These are phyloP conservation scores for Aethina tumida DNA, from an alignment of 1,140 invertebrate genomes.

Conservation along the genomic window DNA sequence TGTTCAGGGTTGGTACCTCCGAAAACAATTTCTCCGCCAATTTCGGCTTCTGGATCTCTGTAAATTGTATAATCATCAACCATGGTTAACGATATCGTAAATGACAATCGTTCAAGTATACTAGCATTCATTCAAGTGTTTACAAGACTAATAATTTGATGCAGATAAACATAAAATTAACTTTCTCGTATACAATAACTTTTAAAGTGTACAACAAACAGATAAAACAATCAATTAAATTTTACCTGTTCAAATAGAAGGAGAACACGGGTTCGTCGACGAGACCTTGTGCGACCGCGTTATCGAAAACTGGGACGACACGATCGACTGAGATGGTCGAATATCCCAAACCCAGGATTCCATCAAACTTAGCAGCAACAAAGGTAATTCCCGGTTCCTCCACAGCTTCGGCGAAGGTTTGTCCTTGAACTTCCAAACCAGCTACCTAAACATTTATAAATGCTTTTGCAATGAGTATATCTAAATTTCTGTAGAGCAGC, in stretches of 20 bases:
- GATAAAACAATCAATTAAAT: too few relatives aligned
- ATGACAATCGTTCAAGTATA: background rate
- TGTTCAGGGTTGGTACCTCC: conserved; percentile 86
- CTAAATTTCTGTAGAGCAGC: background rate
- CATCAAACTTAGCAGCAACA: conserved; percentile 94
- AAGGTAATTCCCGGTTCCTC: conserved; percentile 85
- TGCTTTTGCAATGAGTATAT: background rate
- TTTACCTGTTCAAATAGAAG: conserved; percentile 78
- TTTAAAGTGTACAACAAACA: too few relatives aligned
- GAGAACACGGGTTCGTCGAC: conserved; percentile 80
- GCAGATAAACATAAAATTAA: too few relatives aligned
- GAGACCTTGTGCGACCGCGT: conserved; percentile 79
- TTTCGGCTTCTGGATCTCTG: conserved; percentile 63
- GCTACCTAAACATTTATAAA: conserved; percentile 49
- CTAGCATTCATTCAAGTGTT: background rate
- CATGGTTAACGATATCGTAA: too few relatives aligned
- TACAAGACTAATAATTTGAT: background rate
- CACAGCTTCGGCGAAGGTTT: conserved; percentile 95
- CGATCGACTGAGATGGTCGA: conserved; percentile 80
- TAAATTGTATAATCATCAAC: too few relatives aligned
- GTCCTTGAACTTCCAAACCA: conserved; percentile 53
- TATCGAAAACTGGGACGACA: conserved; percentile 87
- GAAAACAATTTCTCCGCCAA: conserved; percentile 88
- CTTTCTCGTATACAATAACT: too few relatives aligned
- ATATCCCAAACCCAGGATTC: conserved; percentile 91